Conservation (phyloP, 2,113 vertebrate genomes). For the Solea solea region DNA sequence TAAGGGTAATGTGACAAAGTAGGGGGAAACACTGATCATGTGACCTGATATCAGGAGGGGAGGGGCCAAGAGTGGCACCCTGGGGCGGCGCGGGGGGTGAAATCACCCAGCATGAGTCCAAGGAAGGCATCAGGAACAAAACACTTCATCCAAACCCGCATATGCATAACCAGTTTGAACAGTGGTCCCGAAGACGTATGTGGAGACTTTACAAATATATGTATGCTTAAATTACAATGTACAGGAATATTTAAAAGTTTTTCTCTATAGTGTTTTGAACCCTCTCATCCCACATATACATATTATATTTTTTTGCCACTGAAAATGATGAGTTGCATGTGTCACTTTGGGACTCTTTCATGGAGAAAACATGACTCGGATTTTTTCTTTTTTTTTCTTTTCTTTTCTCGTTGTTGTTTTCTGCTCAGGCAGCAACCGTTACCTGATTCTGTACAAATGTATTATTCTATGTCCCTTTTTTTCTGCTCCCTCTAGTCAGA, state of each 20-base stretch:
- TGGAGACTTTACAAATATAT: constrained; percentile 73
- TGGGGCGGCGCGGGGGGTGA: constrained; percentile 25
- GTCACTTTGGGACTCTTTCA: constrained; percentile 73
- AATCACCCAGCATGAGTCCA: constrained; percentile 49
- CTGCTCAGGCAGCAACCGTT: constrained; percentile 68
- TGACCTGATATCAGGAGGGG: constrained; percentile 41
- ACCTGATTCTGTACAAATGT: constrained; percentile 77
- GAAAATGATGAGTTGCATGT: constrained; percentile 73
- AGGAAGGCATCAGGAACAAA: constrained; percentile 41
- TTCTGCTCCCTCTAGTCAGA: constrained; percentile 61
- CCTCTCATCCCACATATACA: constrained; percentile 59
- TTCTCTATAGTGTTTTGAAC: constrained; percentile 54
- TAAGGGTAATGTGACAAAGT: constrained; percentile 55
- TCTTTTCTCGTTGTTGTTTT: constrained; percentile 37
- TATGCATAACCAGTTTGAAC: constrained; percentile 55
- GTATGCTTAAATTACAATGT: constrained; percentile 80
- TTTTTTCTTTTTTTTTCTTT: constrained; percentile 34
- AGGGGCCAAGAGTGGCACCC: constrained; percentile 15
- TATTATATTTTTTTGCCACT: constrained; percentile 65
- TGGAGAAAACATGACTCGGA: constrained; percentile 55
- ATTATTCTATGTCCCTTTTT: constrained; percentile 60
- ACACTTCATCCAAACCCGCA: constrained; percentile 45
- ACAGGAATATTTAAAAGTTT: constrained; percentile 67
- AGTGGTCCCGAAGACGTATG: constrained; percentile 69
- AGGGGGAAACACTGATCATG: constrained; percentile 46